Base-by-base conservation (phyloP, 2,888 invertebrate genomes). In the Cybosia mesomella region DNA sequence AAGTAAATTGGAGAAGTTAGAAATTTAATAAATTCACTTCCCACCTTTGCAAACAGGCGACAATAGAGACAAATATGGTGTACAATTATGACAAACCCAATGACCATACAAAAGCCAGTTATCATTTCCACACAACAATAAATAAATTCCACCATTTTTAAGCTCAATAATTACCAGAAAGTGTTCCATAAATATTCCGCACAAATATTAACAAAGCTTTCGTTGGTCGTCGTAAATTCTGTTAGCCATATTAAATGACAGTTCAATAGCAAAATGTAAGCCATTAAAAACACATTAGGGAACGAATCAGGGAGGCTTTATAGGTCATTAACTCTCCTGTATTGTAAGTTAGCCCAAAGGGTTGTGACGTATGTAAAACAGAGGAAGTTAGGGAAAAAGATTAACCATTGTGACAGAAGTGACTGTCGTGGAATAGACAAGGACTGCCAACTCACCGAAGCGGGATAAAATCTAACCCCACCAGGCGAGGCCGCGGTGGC, bases 231-330 rank as follows among this genome's bases (percentile, higher is more conserved):
- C 85, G 83, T 89, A 91, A 91, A 92, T 91, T 87, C 84, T 81
- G 84, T 86, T 84, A 84, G 85, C 86, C 87, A 84, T 89, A 89
- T 87, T 89, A 89, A 87, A 91, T 87, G 91, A 89, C 89, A 89
- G 87, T 89, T 91, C 92, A 92, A 92, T 92, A 91, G 88, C 88
- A 82, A 86, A 92, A 89, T 89, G 89, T 89, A 82, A 74, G 89
- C 91, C 93, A 93, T 93, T 93, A 93, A 93, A 93, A 92, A 89
- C 86, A 89, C 93, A 93, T 93, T 93, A 93, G 87, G 87, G 84
- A 73, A 80, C 74, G 80, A 90, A 91, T 91, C 89, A 83, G 82
- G 81, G 85, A 75, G 72, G 85, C 87, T 86, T 88, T 89, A 88
- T 90, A 92, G 91, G 89, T 92, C 92, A 93, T 93, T 93, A 92